Conservation (phyloP, 1,140 invertebrate genomes). For the Phymorhynchus buccinoides region DNA sequence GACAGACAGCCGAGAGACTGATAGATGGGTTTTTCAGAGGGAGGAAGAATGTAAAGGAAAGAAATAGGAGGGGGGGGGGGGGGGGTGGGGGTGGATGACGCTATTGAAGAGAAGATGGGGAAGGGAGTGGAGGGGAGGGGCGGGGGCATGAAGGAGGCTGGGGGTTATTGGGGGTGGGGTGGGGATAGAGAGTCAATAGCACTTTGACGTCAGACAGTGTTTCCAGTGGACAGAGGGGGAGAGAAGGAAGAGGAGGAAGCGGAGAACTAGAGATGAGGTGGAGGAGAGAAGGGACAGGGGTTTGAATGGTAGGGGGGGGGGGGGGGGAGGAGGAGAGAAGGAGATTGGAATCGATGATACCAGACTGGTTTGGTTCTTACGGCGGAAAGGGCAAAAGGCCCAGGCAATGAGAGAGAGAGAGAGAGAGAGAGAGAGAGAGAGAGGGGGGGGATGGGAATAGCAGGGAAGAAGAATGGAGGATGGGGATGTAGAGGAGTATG, state of each 20-base stretch:
- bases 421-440: no score
- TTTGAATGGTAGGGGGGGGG: background rate
- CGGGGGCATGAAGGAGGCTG: background rate
- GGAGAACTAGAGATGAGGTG: no score
- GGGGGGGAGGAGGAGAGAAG: background rate
- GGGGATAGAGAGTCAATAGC: background rate
- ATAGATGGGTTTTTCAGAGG: background rate
- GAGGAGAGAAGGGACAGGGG: background rate
- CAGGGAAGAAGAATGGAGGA: no score
- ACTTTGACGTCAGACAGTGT: background rate
- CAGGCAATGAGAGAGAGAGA: no score
- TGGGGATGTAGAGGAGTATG: no score
- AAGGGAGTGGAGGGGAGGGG: background rate
- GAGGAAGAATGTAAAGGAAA: background rate
- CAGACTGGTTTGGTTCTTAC: background rate
- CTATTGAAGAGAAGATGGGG: background rate
- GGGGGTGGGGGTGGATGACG: background rate
- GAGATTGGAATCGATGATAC: background rate
- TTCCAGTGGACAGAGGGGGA: no score
- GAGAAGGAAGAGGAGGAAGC: no score
- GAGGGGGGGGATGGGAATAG: no score
- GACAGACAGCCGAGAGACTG: background rate
- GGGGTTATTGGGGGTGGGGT: no score
- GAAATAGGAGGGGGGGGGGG: background rate
- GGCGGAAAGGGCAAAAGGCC: background rate